A percentile compares a stretch with the other conserved stretches of the same genome.
These are phyloP conservation scores for Copidosoma floridanum DNA, from an alignment of 1,140 invertebrate species.

Conservation along the genomic window DNA sequence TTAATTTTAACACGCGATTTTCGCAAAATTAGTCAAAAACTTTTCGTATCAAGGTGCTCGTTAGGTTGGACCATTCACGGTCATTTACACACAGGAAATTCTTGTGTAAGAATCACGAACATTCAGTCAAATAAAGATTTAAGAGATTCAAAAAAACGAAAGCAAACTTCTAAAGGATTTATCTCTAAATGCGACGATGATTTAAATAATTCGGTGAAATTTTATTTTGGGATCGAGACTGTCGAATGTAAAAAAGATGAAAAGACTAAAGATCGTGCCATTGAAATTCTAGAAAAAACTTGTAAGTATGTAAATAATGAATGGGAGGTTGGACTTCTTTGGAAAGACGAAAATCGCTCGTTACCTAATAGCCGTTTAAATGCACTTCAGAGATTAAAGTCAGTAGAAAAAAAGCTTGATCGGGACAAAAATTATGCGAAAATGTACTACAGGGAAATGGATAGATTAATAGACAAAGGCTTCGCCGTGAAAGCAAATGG, in stretches of 20 bases:
- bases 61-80: not conserved
- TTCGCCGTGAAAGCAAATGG: too few species aligned
- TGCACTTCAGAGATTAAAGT: not conserved
- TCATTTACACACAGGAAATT: not conserved
- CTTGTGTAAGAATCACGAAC: not conserved
- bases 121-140: not conserved
- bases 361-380: constrained; percentile 4
- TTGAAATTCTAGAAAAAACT: not conserved
- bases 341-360: constrained; percentile 4
- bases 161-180: too few species aligned
- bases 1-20: too few species aligned
- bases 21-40: too few species aligned
- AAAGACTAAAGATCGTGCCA: not conserved
- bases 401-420: constrained; percentile 14
- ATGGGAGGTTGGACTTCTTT: constrained; percentile 27
- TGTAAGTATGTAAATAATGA: not conserved
- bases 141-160: not conserved
- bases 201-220: not conserved
- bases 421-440: not conserved
- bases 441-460: constrained; percentile 13
- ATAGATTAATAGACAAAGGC: too few species aligned
- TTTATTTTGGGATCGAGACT: not conserved
- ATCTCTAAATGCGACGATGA: not conserved
- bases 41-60: too few species aligned
- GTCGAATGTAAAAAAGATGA: not conserved